These are phyloP conservation scores for Chymomyza procnemis DNA, from an alignment of 2,888 invertebrate genomes.

Conservation along the genomic window DNA sequence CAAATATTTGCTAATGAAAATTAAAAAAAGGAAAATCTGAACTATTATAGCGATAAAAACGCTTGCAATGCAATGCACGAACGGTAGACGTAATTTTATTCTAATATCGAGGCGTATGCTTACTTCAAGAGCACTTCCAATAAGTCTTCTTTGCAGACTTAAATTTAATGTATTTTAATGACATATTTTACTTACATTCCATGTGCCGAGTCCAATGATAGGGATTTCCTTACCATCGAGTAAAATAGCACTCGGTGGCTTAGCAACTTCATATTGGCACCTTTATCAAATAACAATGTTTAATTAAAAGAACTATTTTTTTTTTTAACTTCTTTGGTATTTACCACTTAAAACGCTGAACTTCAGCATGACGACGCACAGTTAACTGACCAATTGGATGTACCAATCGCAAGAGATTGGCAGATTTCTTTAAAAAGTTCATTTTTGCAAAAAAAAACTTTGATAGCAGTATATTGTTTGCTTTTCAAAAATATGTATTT, in stretches of 20 bases:
- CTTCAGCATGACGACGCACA: slow-evolving; percentile 6
- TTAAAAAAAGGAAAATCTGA: too few relatives aligned
- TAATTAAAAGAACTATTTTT: neutral
- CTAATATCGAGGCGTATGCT: too few relatives aligned
- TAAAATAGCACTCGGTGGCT: slow-evolving; percentile 31
- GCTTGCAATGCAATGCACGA: too few relatives aligned
- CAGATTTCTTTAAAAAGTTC: neutral
- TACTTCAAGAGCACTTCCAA: too few relatives aligned
- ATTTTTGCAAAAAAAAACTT: neutral
- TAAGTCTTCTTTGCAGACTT: too few relatives aligned
- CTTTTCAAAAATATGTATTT: neutral
- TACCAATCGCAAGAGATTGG: neutral
- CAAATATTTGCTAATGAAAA: too few relatives aligned
- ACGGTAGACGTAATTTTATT: too few relatives aligned
- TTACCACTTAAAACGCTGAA: slow-evolving; percentile 43
- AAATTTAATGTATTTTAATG: too few relatives aligned
- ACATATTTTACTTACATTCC: slow-evolving; percentile 39
- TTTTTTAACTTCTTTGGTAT: neutral
- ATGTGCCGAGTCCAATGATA: slow-evolving; percentile 55
- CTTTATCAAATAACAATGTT: slow-evolving; percentile 20
- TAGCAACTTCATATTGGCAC: slow-evolving; percentile 18
- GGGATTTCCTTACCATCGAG: slow-evolving; percentile 37
- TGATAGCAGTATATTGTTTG: neutral
- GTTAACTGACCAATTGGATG: neutral
- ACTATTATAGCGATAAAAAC: too few relatives aligned